Conservation (phyloP, 2,888 invertebrate species). For the Labia minor region DNA sequence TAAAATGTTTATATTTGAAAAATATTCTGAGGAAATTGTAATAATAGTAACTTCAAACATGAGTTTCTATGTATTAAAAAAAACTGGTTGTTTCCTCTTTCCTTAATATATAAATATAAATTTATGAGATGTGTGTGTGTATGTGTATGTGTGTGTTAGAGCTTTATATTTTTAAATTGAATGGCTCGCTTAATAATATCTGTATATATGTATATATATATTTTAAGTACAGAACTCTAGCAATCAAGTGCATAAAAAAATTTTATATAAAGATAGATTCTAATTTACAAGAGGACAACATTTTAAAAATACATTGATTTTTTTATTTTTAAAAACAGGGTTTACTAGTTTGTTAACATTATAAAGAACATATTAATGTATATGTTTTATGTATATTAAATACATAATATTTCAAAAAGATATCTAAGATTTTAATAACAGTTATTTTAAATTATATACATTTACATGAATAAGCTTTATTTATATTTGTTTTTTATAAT, state of each 20-base stretch:
- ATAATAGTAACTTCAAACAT: neutral
- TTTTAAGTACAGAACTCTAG: neutral
- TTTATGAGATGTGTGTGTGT: neutral
- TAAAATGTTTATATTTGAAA: neutral
- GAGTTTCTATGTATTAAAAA: neutral
- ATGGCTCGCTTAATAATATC: neutral
- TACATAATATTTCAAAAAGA: slow-evolving; percentile 2
- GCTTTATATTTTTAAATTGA: neutral
- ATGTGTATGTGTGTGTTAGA: no score
- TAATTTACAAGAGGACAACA: neutral
- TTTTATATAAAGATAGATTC: slow-evolving; percentile 1
- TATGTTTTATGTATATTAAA: no score
- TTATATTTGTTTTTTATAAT: neutral
- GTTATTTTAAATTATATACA: neutral
- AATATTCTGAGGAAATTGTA: neutral
- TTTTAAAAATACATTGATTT: slow-evolving; percentile 8
- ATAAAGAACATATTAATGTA: neutral
- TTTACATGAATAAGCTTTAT: neutral
- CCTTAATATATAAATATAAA: neutral
- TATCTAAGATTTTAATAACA: neutral
- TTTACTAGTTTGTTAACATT: neutral
- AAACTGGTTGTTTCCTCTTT: neutral
- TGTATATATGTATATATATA: neutral
- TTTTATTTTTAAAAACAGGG: neutral
- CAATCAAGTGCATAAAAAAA: neutral